Evolutionary conservation across 2,797 vertebrate species (phyloP).

Genomic region (Ficedula albicollis): DNA sequence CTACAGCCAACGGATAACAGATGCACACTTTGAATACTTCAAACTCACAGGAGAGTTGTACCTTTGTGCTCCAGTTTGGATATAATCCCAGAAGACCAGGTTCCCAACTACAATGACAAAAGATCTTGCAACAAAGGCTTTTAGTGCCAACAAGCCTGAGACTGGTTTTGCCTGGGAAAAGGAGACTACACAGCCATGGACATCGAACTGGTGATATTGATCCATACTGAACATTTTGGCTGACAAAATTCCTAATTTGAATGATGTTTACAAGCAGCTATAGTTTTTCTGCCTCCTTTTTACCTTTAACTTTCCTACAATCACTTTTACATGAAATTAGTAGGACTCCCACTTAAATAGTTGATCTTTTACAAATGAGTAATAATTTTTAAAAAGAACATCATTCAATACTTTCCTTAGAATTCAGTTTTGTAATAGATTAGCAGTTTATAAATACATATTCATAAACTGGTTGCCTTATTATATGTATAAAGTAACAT

Average conservation of each 20-base stretch:
- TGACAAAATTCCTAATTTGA: background rate
- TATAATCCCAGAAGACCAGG: background rate
- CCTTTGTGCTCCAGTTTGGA: background rate
- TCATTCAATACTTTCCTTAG: background rate
- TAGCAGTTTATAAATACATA: background rate
- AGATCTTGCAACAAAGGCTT: background rate
- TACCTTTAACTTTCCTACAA: background rate
- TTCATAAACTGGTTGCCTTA: background rate
- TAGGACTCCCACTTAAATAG: background rate
- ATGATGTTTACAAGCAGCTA: background rate
- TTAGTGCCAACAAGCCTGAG: background rate
- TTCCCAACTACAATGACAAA: background rate
- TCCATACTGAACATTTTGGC: background rate
- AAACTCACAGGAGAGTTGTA: background rate
- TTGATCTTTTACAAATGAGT: background rate
- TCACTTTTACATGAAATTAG: background rate
- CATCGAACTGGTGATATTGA: background rate
- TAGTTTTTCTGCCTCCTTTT: background rate
- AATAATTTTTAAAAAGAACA: background rate
- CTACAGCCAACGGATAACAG: background rate
- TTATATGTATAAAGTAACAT: background rate
- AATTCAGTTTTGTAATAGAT: background rate
- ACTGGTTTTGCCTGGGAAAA: background rate
- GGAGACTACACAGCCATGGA: background rate
- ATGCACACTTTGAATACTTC: background rate